Evolutionary conservation across 2,113 vertebrate genomes (phyloP).

Genomic region (Heliornis fulica): DNA sequence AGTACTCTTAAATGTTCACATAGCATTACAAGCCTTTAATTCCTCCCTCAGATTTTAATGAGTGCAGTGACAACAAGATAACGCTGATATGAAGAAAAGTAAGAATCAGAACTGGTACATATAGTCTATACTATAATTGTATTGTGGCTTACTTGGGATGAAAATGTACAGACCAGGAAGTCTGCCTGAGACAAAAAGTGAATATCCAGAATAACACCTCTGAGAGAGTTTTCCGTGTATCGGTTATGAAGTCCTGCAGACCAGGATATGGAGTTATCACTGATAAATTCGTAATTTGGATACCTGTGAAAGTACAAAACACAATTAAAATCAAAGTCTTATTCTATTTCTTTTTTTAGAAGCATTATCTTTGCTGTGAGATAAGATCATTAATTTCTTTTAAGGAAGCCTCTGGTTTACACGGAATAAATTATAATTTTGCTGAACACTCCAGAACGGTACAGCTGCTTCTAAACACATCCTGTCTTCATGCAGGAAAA

Average conservation of each 20-base stretch:
- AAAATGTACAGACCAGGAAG: slow-evolving; percentile 98
- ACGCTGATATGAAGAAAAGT: not conserved
- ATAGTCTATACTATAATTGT: not conserved
- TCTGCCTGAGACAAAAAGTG: slow-evolving; percentile 97
- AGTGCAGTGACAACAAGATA: not conserved
- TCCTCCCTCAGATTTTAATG: not conserved
- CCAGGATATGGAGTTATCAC: slow-evolving; percentile 98
- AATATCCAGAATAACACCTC: slow-evolving; percentile 97
- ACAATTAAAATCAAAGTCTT: not conserved
- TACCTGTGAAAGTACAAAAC: slow-evolving; percentile 79
- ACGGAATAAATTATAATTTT: not conserved
- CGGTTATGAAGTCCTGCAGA: slow-evolving; percentile 97
- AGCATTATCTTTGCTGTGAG: not conserved
- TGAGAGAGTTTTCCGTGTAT: slow-evolving; percentile 95
- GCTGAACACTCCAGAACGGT: not conserved
- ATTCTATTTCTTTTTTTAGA: not conserved
- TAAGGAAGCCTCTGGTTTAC: not conserved
- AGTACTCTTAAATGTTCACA: not conserved
- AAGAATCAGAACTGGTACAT: not conserved
- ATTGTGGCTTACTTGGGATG: slow-evolving; percentile 86
- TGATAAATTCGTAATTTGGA: slow-evolving; percentile 96
- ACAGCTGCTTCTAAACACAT: not conserved
- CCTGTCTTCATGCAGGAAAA: not conserved
- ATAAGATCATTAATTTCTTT: not conserved
- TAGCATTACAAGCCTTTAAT: not conserved